Evolutionary conservation across 2,888 invertebrate genomes (phyloP), one percentile per base, ranked within the genome.

Genomic region (Anorthoa munda): DNA sequence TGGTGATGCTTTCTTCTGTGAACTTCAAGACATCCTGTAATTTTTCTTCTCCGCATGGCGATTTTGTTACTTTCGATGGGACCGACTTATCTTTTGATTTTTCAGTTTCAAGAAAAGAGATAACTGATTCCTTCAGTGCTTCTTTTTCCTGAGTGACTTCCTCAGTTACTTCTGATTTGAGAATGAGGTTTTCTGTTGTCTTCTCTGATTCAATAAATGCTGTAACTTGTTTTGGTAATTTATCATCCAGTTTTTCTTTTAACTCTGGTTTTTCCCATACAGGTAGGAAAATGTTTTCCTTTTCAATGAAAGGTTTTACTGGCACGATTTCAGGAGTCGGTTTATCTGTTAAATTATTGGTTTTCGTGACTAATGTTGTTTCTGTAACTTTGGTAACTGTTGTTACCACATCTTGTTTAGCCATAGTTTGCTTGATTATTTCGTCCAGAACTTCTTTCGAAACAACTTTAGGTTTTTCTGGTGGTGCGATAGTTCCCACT

Each of bases 71-170:
- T 48, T 81, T 39, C 12, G 7, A n/a, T 45, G 23, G 46, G 17
- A 59, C 17, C 66, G 53, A 13, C 59, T 73, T 46, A 17, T 79
- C 46, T 66, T 78, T 76, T 63, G 48, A n/a, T 67, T 75, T 75
- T 65, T 82, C 82, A 12, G 53, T 61, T 66, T 81, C 61, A 72
- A 79, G 77, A 64, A 81, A 75, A 1, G 79, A 64, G 13, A 59
- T 45, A 7, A 77, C 39, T 21, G 59, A 68, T 39, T 72, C 51
- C 2, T 73, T 74, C 12, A n/a, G 21, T 11, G 31, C 18, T 13
- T 67, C 45, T 45, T 59, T 45, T 70, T 53, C 53, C 5, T 23
- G 21, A 11, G 26, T n/a, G 45, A 7, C 46, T 56, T 56, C 60
- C 13, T 66, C n/a, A 31, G 51, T 55, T 9, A 46, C 11, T 53